Evolutionary conservation across 2,888 invertebrate genomes (phyloP).

Genomic region (Drosophila parthenogenetica): DNA sequence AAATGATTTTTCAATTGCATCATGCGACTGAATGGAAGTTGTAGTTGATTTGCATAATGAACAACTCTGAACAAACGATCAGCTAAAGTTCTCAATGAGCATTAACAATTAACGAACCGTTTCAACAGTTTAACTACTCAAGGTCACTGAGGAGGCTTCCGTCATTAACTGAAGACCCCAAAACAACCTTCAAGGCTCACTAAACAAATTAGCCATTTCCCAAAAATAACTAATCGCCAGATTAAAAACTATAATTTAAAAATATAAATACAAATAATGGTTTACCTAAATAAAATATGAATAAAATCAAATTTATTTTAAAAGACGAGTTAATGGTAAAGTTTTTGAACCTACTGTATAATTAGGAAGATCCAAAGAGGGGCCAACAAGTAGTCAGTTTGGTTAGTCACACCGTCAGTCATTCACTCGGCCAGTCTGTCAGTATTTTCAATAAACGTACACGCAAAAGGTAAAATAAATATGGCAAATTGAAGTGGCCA

Average conservation of each 20-base stretch:
- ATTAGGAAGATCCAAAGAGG: constrained; percentile 26
- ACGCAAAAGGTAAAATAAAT: constrained; percentile 71
- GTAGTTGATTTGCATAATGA: constrained; percentile 45
- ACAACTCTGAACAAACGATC: constrained; percentile 30
- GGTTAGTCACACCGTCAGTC: constrained; percentile 38
- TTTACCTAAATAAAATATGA: not conserved
- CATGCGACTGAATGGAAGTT: constrained; percentile 33
- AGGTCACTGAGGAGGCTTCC: constrained; percentile 53
- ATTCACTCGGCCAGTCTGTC: constrained; percentile 41
- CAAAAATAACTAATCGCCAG: constrained; percentile 23
- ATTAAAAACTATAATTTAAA: constrained; percentile 21
- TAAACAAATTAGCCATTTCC: constrained; percentile 44
- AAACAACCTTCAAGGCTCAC: constrained; percentile 49
- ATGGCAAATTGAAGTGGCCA: constrained; percentile 73
- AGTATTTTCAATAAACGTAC: constrained; percentile 70
- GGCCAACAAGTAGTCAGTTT: constrained; percentile 40
- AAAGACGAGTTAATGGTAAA: not conserved
- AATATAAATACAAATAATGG: not conserved
- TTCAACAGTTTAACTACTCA: constrained; percentile 44
- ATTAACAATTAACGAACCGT: constrained; percentile 46
- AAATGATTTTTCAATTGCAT: constrained; percentile 60
- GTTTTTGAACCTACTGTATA: constrained; percentile 1
- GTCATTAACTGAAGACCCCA: constrained; percentile 44
- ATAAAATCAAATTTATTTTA: not conserved
- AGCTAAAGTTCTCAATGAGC: constrained; percentile 36